These are phyloP conservation scores for Slavum lentiscoides DNA, from an alignment of 2,888 invertebrate genomes.

Conservation along the genomic window DNA sequence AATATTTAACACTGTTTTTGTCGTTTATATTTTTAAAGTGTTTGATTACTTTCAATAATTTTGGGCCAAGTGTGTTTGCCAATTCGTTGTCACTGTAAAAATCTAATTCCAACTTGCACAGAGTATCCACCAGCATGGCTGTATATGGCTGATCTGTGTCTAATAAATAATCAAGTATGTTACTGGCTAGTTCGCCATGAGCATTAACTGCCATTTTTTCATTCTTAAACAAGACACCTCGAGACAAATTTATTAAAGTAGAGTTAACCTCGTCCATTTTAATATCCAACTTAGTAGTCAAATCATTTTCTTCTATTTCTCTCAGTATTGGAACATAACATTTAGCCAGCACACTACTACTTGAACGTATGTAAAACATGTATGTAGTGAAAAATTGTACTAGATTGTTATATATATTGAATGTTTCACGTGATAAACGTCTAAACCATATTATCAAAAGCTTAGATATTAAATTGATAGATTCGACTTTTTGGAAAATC, in stretches of 20 bases:
- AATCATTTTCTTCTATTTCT: slow-evolving; percentile 11
- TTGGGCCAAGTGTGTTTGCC: not conserved
- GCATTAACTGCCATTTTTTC: slow-evolving; percentile 24
- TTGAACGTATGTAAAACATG: slow-evolving; percentile 27
- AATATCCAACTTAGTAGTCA: not conserved
- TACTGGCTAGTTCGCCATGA: slow-evolving; percentile 33
- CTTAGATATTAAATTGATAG: slow-evolving; percentile 18
- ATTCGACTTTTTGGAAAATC: slow-evolving; percentile 24
- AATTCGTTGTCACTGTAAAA: slow-evolving; percentile 16
- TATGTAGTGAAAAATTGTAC: slow-evolving; percentile 34
- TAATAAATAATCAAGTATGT: slow-evolving; percentile 43
- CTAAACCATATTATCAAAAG: slow-evolving; percentile 43
- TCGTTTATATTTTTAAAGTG: slow-evolving; percentile 7
- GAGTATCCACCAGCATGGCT: slow-evolving; percentile 24
- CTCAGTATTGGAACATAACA: slow-evolving; percentile 41
- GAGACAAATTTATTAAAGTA: slow-evolving; percentile 24
- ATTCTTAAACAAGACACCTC: slow-evolving; percentile 14
- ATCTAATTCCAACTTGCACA: slow-evolving; percentile 28
- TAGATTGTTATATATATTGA: slow-evolving; percentile 11
- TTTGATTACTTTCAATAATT: slow-evolving; percentile 27
- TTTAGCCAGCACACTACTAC: slow-evolving; percentile 40
- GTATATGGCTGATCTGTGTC: slow-evolving; percentile 27
- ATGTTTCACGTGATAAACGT: slow-evolving; percentile 6
- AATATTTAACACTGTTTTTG: slow-evolving; percentile 1
- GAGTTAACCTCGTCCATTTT: slow-evolving; percentile 23